Conservation (phyloP, 2,113 vertebrate species). For the Muscicapa adusta region DNA sequence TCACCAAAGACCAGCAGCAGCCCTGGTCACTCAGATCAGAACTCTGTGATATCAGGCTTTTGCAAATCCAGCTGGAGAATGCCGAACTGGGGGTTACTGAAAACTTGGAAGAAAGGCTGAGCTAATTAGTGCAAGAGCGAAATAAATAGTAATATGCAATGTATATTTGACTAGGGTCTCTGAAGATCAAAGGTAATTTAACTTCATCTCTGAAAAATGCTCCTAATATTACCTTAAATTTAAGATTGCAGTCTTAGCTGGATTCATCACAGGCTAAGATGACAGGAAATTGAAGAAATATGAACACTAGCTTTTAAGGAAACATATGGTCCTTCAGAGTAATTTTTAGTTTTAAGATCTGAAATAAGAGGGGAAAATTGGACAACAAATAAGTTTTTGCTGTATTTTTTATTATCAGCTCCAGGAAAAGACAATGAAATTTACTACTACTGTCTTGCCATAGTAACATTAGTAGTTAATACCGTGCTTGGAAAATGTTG, state of each 20-base stretch:
- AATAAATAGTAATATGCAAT: background rate
- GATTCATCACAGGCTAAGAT: background rate
- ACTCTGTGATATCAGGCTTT: background rate
- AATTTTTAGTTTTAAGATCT: background rate
- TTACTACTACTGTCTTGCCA: background rate
- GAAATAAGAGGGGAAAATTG: background rate
- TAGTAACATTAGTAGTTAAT: background rate
- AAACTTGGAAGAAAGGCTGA: background rate
- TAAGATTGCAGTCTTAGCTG: background rate
- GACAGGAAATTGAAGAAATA: background rate
- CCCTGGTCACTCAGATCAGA: background rate
- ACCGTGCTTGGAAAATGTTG: background rate
- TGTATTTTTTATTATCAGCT: background rate
- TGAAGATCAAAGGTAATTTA: background rate
- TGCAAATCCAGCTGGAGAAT: background rate
- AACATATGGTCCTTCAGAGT: background rate
- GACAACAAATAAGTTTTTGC: background rate
- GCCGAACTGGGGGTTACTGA: background rate
- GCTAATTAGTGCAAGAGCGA: background rate
- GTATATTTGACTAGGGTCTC: background rate
- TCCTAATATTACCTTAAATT: background rate
- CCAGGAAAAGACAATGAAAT: background rate
- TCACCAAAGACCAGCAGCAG: accelerated
- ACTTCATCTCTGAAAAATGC: background rate
- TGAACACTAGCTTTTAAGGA: background rate